Evolutionary conservation across 2,888 invertebrate species (phyloP), one percentile per base, ranked within the genome.

Genomic region (Nematopogon swammerdamellus): DNA sequence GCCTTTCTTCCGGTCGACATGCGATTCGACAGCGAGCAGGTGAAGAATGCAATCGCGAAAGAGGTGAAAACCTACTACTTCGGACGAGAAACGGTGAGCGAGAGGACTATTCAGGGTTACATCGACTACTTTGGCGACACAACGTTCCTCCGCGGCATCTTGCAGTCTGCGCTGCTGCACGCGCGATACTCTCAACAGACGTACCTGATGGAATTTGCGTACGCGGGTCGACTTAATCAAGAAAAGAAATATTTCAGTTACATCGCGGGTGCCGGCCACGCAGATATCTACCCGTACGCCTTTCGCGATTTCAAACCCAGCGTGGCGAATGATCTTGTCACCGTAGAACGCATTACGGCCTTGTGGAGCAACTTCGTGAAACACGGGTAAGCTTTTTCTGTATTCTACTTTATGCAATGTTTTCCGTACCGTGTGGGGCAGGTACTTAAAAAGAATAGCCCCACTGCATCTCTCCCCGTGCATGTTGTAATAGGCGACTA

Each of bases 31-130:
- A 59, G 57, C 50, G 55, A 63, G 10, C 51, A 54, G 1, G 56
- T 58, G 1, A 66, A 59, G 52, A 45, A 59, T 1, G 66, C 58
- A 54, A 55, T 77, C 8, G 66, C 62, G 1, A 60, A 63, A 46
- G 53, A 69, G n/a, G 63, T 72, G 0, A 72, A 68, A 53, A 62
- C 67, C 2, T 69, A 68, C 55, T 79, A 77, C 52, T 69, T 76
- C 11, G 42, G 43, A 11, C 20, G 18, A 53, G 61, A 61, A 2
- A 56, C 58, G 14, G 56, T 8, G 2, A 18, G 51, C 8, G 54
- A 55, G 8, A 53, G 56, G 2, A 56, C 59, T 18, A 18, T 57
- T 0, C 44, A 58, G 18, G 44, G 43, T 10, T 42, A 30, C 14
- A n/a, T 48, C 1, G 57, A 65, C 17, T 73, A 67, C 43, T 56